Percentiles rank a stretch among this genome's conserved stretches.
Evolutionary conservation across 2,797 vertebrate species (phyloP).

Genomic region (Hemitrygon akajei): DNA sequence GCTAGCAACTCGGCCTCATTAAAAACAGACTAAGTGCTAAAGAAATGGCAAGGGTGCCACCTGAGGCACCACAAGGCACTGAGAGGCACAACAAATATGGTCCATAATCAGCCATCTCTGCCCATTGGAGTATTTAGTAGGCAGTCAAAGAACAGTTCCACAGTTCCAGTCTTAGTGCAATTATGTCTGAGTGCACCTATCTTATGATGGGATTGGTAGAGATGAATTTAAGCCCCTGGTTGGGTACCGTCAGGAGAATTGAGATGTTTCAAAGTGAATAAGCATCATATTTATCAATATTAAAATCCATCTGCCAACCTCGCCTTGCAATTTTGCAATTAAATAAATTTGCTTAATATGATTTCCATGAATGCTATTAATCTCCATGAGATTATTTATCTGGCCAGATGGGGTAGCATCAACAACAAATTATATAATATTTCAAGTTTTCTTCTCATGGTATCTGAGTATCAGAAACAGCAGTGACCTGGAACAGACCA

Average conservation of each 20-base stretch:
- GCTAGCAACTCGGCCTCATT: too few species aligned
- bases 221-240: neutral
- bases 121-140: too few species aligned
- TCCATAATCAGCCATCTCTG: too few species aligned
- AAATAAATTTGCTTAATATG: neutral
- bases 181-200: too few species aligned
- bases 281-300: neutral
- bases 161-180: too few species aligned
- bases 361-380: neutral
- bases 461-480: neutral
- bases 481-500: neutral
- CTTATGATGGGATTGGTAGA: neutral
- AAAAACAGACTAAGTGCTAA: too few species aligned
- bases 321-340: neutral
- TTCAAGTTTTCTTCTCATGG: neutral
- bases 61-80: too few species aligned
- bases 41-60: too few species aligned
- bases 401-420: neutral
- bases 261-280: neutral
- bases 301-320: constrained; percentile 17
- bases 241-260: neutral
- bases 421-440: neutral
- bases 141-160: too few species aligned
- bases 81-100: too few species aligned
- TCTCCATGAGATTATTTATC: neutral